Conservation (phyloP, 2,113 vertebrate genomes). For the Mohoua ochrocephala region DNA sequence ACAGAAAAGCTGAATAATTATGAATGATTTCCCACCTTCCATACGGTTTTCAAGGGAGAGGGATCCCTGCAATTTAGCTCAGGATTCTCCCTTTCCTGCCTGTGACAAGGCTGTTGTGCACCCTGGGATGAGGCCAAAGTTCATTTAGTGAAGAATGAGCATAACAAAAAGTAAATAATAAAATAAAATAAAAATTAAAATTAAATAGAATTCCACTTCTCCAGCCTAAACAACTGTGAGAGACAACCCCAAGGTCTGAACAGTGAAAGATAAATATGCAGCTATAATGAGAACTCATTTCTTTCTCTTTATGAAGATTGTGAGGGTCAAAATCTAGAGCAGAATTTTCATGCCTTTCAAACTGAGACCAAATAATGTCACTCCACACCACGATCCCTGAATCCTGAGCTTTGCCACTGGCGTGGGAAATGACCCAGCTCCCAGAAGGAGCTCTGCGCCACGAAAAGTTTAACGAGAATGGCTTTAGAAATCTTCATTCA, state of each 20-base stretch:
- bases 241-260: background rate
- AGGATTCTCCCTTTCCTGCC: background rate
- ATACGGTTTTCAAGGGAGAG: background rate
- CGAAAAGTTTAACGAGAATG: background rate
- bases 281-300: accelerated
- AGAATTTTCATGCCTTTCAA: background rate
- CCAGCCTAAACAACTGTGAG: background rate
- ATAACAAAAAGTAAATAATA: background rate
- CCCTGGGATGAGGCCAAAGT: background rate
- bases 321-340: background rate
- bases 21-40: background rate
- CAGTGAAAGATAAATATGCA: background rate
- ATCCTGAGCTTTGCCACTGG: background rate
- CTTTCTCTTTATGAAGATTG: background rate
- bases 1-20: background rate
- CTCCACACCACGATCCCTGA: background rate
- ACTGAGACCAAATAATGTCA: background rate
- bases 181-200: background rate
- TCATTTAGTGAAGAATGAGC: background rate
- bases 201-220: background rate
- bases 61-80: background rate
- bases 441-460: background rate
- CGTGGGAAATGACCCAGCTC: background rate
- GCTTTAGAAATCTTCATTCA: background rate
- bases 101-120: background rate